Evolutionary conservation across 2,113 vertebrate genomes (phyloP).

Genomic region (Apteryx owenii): DNA sequence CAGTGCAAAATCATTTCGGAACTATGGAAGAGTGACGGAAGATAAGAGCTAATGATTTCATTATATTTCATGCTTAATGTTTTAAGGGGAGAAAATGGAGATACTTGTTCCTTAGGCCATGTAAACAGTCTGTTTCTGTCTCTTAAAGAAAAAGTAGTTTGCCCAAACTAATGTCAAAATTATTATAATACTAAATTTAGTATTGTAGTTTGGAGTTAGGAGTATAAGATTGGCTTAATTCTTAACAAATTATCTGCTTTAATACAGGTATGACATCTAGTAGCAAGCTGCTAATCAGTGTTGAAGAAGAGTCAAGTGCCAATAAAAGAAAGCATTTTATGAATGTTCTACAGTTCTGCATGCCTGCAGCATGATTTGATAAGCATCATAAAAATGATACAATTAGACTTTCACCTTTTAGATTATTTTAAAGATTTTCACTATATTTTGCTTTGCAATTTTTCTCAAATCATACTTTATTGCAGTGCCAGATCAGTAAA

Average conservation of each 20-base stretch:
- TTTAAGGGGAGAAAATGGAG: background rate
- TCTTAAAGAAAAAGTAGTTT: background rate
- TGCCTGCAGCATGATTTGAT: conserved; percentile 1
- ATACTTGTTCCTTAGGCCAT: background rate
- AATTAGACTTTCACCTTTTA: background rate
- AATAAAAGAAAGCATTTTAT: background rate
- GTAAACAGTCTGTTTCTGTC: background rate
- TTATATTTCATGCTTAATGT: background rate
- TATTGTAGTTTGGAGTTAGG: too few species aligned
- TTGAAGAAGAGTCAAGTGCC: background rate
- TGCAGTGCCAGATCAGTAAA: background rate
- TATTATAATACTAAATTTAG: background rate
- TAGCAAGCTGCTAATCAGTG: background rate
- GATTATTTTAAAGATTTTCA: background rate
- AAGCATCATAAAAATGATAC: conserved; percentile 2
- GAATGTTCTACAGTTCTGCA: background rate
- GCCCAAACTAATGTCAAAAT: background rate
- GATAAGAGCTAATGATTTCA: background rate
- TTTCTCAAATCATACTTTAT: background rate
- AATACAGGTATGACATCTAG: background rate
- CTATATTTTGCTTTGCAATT: background rate
- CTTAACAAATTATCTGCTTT: background rate
- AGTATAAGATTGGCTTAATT: background rate
- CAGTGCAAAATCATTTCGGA: background rate
- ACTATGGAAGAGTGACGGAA: background rate